These are phyloP conservation scores for Gymnocheta viridis DNA, from an alignment of 2,888 invertebrate genomes.

Conservation along the genomic window DNA sequence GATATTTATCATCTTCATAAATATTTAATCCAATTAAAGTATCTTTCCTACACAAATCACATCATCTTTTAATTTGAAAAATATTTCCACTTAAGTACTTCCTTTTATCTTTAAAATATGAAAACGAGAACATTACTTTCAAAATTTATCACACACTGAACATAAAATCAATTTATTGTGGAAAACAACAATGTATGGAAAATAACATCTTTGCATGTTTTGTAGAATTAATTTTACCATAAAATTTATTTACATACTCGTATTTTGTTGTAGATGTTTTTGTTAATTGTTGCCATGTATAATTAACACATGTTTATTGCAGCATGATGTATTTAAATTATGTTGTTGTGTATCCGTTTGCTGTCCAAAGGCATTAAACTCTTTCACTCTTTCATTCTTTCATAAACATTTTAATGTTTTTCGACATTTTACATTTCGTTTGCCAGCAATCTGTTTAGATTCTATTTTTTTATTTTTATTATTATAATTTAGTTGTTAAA, in stretches of 20 bases:
- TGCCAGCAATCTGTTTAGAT: background rate
- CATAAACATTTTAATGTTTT: slow-evolving; percentile 35
- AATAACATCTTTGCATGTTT: slow-evolving; percentile 20
- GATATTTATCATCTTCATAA: background rate
- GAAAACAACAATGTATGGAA: slow-evolving; percentile 13
- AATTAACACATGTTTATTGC: slow-evolving; percentile 44
- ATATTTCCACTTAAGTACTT: slow-evolving; percentile 10
- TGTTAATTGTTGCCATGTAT: slow-evolving; percentile 21
- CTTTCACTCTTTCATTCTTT: slow-evolving; percentile 17
- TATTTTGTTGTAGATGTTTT: background rate
- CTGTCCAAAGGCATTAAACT: slow-evolving; percentile 14
- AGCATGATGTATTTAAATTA: slow-evolving; percentile 30
- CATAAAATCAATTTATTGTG: slow-evolving; percentile 24
- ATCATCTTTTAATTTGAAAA: background rate
- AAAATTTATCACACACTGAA: slow-evolving; percentile 14
- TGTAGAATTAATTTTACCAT: background rate
- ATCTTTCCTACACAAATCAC: background rate
- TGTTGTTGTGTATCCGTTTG: slow-evolving; percentile 36
- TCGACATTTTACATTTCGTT: slow-evolving; percentile 24
- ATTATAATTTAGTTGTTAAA: background rate
- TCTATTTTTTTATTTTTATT: background rate
- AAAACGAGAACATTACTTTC: background rate
- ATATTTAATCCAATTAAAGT: background rate
- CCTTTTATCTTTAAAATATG: background rate
- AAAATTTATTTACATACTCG: background rate